Percentiles rank a stretch among this genome's conserved stretches.
Conservation (phyloP, 2,888 invertebrate species). For the Pristionchus fissidentatus region DNA sequence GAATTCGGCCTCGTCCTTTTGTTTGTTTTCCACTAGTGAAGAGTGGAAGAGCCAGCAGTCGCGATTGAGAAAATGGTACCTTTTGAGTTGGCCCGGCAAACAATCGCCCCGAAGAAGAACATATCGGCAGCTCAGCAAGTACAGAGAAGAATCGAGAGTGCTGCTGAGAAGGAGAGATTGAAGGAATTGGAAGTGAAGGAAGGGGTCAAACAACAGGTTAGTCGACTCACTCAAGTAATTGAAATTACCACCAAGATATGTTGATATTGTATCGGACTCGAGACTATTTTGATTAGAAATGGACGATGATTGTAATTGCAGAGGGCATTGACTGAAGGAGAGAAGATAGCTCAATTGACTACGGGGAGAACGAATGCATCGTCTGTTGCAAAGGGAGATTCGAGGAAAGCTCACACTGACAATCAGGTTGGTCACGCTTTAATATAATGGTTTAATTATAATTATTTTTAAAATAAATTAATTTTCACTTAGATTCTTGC, state of each 20-base stretch:
- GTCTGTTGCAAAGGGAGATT: constrained; percentile 38
- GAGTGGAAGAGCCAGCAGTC: background rate
- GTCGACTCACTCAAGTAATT: background rate
- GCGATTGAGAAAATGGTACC: background rate
- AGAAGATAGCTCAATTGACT: constrained; percentile 43
- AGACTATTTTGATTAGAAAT: too few species aligned
- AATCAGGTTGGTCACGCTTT: constrained; percentile 8
- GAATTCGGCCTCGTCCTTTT: constrained; percentile 24
- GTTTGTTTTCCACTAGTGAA: constrained; percentile 18
- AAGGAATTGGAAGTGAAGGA: constrained; percentile 29
- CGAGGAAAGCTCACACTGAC: constrained; percentile 46
- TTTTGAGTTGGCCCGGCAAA: constrained; percentile 47
- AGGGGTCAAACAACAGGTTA: constrained; percentile 10
- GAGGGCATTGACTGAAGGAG: constrained; percentile 46
- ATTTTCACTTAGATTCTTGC: background rate
- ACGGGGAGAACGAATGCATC: constrained; percentile 38
- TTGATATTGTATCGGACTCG: too few species aligned
- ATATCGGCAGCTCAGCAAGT: constrained; percentile 46
- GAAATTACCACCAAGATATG: too few species aligned
- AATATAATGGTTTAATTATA: background rate
- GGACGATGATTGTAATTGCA: background rate
- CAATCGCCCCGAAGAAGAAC: constrained; percentile 47
- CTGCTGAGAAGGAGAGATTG: constrained; percentile 44
- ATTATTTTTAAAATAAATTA: background rate
- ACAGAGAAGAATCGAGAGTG: constrained; percentile 39